A percentile compares a stretch with the other conserved stretches of the same genome.
Evolutionary conservation across 2,888 invertebrate genomes (phyloP).

Genomic region (Brenthis daphne): DNA sequence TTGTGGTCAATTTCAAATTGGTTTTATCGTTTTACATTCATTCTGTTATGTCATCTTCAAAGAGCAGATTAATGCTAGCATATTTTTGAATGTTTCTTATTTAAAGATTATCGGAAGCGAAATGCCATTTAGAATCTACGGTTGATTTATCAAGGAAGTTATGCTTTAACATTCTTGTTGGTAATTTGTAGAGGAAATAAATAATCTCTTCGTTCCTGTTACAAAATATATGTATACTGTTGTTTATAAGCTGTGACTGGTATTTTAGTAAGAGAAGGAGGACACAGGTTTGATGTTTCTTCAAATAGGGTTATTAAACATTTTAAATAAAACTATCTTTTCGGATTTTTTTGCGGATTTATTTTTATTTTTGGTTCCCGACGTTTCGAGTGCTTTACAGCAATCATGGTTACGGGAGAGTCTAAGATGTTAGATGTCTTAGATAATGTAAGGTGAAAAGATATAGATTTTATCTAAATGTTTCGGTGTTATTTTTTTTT

Average conservation of each 20-base stretch:
- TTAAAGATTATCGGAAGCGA: slow-evolving; percentile 42
- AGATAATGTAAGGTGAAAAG: too few species aligned
- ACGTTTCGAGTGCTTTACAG: too few species aligned
- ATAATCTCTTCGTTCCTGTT: slow-evolving; percentile 12
- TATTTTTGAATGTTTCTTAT: slow-evolving; percentile 46
- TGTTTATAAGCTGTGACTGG: neutral
- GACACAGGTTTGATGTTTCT: too few species aligned
- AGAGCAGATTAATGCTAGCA: slow-evolving; percentile 56
- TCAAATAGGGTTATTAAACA: too few species aligned
- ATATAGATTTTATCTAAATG: too few species aligned
- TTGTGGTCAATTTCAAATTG: slow-evolving; percentile 44
- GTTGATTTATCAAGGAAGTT: slow-evolving; percentile 64
- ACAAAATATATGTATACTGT: neutral
- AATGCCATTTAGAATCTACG: slow-evolving; percentile 65
- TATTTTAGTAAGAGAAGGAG: too few species aligned
- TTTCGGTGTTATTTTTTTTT: too few species aligned
- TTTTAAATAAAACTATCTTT: too few species aligned
- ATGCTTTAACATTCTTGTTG: slow-evolving; percentile 11
- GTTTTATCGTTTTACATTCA: slow-evolving; percentile 70
- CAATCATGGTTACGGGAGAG: too few species aligned
- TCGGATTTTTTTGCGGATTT: too few species aligned
- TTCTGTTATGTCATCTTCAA: slow-evolving; percentile 65
- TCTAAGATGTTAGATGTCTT: too few species aligned
- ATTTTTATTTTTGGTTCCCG: too few species aligned
- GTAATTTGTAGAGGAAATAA: slow-evolving; percentile 19